Base-by-base conservation (phyloP, 1,140 invertebrate species). In the Cephus cinctus region DNA sequence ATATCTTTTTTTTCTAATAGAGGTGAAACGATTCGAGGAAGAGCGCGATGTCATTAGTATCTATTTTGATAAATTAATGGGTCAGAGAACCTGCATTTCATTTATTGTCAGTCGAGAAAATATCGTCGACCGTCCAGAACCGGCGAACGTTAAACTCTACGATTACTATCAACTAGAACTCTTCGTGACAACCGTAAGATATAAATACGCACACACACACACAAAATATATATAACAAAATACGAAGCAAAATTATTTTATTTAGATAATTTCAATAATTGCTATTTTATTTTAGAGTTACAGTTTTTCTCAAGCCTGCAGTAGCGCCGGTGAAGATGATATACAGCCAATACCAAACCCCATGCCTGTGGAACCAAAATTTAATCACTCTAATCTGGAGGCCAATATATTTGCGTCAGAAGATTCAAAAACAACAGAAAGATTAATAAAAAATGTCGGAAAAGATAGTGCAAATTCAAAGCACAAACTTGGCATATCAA, bases 141-240 rank as follows among this genome's bases (percentile, higher is more conserved):
- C 86, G 1, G 85, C 82, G 0, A 78, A 81, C 41, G 79, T 84
- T 9, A 78, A 77, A 47, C 73, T 89, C 2, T 83, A 83, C 45
- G 87, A 90, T 67, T 90, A 90, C 54, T 91, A 90, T 61, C 69
- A 76, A 30, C 78, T 81, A n/a, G 74, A 80, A 12, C 53, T 77
- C 2, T 73, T 64, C 9, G 54, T 78, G 27, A 55, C 55, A 22
- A 52, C 40, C 15, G 63, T 61, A 30, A 59, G 47, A 8, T 27
- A n/a, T 27, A 27, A 27, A 27, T 27, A 25, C 30, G 25, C 9
- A 31, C 21, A 6, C 14, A 27, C 16, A 20, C 27, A 5, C 22
- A 18, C 18, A 21, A 11, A 22, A 15, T 31, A 18, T 27, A 42
- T 5, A 32, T 15, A 36, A 41, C 30, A 22, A 20, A 8, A 15